Conservation (phyloP, 30 jellyfish, hydroid and myxozoan species). For the Turritopsis dohrnii region DNA sequence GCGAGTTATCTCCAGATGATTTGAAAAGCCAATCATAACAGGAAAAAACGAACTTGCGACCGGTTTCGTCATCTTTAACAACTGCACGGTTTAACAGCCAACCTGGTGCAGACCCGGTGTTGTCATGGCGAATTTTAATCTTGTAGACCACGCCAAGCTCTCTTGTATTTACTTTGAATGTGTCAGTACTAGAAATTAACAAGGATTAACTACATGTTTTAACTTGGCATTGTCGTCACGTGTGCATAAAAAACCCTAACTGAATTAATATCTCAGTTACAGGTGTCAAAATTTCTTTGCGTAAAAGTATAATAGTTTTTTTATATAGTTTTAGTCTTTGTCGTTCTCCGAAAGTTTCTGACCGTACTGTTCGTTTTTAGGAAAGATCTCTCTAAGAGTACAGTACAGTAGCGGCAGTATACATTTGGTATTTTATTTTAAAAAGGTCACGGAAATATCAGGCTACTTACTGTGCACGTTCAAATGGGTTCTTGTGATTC, state of each 20-base stretch:
- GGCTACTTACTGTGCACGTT: conserved; percentile 17
- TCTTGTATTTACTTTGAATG: conserved; percentile 33
- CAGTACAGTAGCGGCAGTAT: background rate
- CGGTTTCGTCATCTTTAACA: conserved; percentile 26
- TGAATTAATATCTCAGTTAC: background rate
- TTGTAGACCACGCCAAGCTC: conserved; percentile 55
- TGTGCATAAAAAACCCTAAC: background rate
- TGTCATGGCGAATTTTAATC: conserved; percentile 66
- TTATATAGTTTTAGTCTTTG: too few species aligned
- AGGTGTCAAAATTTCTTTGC: too few species aligned
- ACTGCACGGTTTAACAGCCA: conserved; percentile 57
- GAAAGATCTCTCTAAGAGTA: too few species aligned
- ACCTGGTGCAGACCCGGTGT: conserved; percentile 62
- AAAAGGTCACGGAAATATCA: background rate
- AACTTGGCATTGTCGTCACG: too few species aligned
- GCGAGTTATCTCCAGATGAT: conserved; percentile 41
- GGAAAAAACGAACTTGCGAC: conserved; percentile 32
- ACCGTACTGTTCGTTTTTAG: too few species aligned
- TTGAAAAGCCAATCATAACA: conserved; percentile 67
- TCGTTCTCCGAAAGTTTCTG: too few species aligned
- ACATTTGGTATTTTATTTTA: background rate
- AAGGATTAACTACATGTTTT: too few species aligned
- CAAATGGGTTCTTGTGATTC: conserved; percentile 12
- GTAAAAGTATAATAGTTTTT: too few species aligned
- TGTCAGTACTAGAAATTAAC: conserved; percentile 48